A percentile compares a stretch with the other conserved stretches of the same genome.
These are phyloP conservation scores for Himalopsyche kuldschensis DNA, from an alignment of 2,888 invertebrate species.

Conservation along the genomic window DNA sequence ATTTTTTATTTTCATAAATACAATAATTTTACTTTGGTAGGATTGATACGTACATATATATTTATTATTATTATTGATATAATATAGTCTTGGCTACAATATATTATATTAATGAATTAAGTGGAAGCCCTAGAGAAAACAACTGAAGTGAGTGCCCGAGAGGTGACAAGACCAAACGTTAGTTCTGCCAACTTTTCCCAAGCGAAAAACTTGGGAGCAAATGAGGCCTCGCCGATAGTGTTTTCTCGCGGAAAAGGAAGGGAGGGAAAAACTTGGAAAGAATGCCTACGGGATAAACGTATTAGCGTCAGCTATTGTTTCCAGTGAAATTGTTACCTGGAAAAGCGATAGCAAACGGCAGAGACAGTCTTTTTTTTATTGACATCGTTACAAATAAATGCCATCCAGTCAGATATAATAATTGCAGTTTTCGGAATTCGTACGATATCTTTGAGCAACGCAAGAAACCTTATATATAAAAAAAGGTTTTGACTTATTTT, in stretches of 20 bases:
- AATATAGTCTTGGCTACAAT: neutral
- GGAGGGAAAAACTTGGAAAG: neutral
- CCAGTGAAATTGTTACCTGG: neutral
- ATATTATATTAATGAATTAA: neutral
- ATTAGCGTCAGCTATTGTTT: neutral
- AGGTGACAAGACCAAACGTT: conserved; percentile 19
- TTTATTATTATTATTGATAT: no score
- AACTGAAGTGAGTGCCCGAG: conserved; percentile 1
- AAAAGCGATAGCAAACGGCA: neutral
- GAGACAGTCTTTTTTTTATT: neutral
- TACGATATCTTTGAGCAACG: neutral
- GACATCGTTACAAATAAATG: neutral
- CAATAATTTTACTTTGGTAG: no score
- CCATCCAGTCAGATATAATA: neutral
- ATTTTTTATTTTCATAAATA: no score
- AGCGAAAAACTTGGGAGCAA: conserved; percentile 11
- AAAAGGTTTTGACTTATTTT: no score
- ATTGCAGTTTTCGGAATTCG: neutral
- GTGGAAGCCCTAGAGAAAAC: neutral
- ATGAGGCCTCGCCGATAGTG: conserved; percentile 3
- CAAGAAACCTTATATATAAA: no score
- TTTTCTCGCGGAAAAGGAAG: neutral
- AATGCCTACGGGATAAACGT: conserved; percentile 4
- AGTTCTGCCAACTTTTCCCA: conserved; percentile 15
- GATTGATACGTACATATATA: no score